Evolutionary conservation across 1,140 invertebrate genomes (phyloP).

Genomic region (Diorhabda sublineata): DNA sequence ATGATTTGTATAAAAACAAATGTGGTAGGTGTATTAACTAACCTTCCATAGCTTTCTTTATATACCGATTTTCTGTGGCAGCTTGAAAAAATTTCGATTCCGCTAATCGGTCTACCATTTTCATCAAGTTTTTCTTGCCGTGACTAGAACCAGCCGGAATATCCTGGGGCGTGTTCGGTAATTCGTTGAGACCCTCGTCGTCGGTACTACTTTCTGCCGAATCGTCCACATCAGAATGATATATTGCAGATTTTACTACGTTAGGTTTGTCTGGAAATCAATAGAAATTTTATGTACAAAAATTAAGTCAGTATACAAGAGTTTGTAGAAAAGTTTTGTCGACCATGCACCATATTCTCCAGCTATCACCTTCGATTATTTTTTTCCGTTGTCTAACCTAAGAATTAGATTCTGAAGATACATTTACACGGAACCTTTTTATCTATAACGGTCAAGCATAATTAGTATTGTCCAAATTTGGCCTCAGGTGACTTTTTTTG

Average conservation of each 20-base stretch:
- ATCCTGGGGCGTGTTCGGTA: constrained; percentile 32
- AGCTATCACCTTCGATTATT: no score
- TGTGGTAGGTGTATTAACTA: not conserved
- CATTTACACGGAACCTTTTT: no score
- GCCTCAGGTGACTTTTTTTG: no score
- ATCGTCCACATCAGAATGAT: constrained; percentile 85
- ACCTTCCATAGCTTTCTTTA: constrained; percentile 76
- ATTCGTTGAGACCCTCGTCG: constrained; percentile 58
- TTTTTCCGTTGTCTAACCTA: no score
- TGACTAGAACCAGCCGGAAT: constrained; percentile 36
- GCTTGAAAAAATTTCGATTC: constrained; percentile 88
- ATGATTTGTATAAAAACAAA: not conserved
- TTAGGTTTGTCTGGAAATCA: constrained; percentile 31
- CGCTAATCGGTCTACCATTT: constrained; percentile 86
- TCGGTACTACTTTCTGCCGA: constrained; percentile 88
- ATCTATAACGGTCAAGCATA: no score
- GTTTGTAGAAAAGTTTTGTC: no score
- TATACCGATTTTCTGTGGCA: constrained; percentile 69
- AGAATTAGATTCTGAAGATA: no score
- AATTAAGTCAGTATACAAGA: no score
- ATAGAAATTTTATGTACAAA: not conserved
- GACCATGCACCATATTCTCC: no score
- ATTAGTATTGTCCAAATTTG: no score
- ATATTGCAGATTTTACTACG: constrained; percentile 53
- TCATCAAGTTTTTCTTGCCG: constrained; percentile 67